Evolutionary conservation across 2,888 invertebrate genomes (phyloP).

Genomic region (Lasioglossum malachurum): DNA sequence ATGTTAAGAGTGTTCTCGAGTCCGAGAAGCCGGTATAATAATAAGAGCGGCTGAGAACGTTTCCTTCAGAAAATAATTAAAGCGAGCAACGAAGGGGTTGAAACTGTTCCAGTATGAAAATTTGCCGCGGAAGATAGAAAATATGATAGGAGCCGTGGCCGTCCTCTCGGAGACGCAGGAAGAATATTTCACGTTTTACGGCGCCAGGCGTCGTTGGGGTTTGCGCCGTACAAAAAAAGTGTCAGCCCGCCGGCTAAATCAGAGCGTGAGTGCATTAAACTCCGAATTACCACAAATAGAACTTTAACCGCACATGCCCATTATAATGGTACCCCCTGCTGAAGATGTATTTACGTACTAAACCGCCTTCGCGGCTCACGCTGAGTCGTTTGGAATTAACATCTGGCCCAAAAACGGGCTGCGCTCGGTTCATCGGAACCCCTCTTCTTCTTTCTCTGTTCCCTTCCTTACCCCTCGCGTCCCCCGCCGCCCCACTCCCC

Average conservation of each 20-base stretch:
- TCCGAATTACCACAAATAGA: constrained; percentile 85
- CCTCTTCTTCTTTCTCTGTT: constrained; percentile 29
- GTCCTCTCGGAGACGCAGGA: constrained; percentile 72
- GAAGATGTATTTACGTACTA: constrained; percentile 84
- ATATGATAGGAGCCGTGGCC: constrained; percentile 28
- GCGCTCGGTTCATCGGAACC: constrained; percentile 70
- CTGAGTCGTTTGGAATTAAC: constrained; percentile 82
- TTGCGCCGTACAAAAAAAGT: constrained; percentile 71
- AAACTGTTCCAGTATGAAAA: constrained; percentile 48
- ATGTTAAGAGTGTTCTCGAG: neutral
- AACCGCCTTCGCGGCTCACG: constrained; percentile 83
- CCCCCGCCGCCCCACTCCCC: neutral
- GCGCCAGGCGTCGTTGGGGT: constrained; percentile 72
- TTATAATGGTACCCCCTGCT: constrained; percentile 84
- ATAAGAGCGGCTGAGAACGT: neutral
- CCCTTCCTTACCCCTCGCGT: neutral
- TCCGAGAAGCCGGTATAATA: neutral
- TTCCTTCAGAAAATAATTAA: neutral
- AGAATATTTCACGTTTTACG: constrained; percentile 82
- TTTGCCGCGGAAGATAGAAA: constrained; percentile 52
- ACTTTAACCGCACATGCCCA: constrained; percentile 83
- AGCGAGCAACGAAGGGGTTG: neutral
- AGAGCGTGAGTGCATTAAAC: constrained; percentile 83
- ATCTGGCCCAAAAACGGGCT: constrained; percentile 80
- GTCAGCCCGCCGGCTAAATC: constrained; percentile 78